Conservation (phyloP, 2,888 invertebrate genomes). For the Chamaedrilus cognettii region DNA sequence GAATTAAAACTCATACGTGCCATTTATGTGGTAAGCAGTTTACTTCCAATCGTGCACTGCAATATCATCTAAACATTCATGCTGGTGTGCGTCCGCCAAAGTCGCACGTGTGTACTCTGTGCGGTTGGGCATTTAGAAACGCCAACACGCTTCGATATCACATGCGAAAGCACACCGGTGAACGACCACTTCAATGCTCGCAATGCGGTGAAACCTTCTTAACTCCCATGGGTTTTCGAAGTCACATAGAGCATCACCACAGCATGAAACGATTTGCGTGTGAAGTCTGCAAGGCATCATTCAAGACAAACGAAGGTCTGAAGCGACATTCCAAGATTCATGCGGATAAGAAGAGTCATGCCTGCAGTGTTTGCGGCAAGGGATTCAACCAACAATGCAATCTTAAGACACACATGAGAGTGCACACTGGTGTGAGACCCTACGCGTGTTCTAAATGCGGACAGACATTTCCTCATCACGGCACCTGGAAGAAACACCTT, state of each 20-base stretch:
- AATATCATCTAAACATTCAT: not conserved
- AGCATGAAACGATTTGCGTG: not conserved
- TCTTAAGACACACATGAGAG: not conserved
- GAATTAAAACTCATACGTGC: not conserved
- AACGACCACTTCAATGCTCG: not conserved
- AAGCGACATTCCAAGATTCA: not conserved
- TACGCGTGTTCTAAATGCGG: too few species aligned
- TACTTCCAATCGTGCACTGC: too few species aligned
- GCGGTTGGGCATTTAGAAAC: not conserved
- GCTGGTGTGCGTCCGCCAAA: not conserved
- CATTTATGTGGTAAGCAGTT: not conserved
- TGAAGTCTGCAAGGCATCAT: not conserved
- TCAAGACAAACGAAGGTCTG: not conserved
- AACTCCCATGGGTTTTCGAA: not conserved
- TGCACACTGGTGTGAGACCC: not conserved
- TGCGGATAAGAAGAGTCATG: not conserved
- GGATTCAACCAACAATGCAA: not conserved
- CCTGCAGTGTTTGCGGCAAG: not conserved
- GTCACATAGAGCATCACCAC: not conserved
- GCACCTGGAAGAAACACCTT: too few species aligned
- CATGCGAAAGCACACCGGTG: not conserved
- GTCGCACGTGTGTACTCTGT: not conserved
- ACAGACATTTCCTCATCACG: too few species aligned
- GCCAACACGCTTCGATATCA: not conserved
- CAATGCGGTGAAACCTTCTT: not conserved